Base-by-base conservation (phyloP, 2,797 vertebrate species). In the Phoeniculus purpureus region DNA sequence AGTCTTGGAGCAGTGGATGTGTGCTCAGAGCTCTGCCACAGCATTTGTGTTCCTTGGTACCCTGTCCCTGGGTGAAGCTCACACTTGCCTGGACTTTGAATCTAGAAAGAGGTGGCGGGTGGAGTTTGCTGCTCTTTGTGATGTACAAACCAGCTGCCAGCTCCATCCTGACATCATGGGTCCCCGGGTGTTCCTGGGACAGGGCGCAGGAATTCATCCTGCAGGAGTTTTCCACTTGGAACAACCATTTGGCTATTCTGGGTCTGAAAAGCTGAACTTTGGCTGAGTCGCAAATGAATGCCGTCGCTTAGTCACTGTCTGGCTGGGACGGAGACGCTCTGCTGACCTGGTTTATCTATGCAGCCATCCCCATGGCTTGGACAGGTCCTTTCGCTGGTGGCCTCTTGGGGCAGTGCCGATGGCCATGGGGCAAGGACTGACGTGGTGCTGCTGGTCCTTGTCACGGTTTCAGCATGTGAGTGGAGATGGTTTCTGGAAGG, bases 221-320 rank as follows among this genome's bases (percentile, higher is more conserved):
- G 51, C 65, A 61, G 68, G 47, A 72, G 40, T 65, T 91, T 84
- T 91, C 68, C 32, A 51, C 65, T 89, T 95, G 92, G 91, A 95
- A 85, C 43, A 27, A 43, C 43, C 12, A 2, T 86, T 94, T 93
- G 90, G 70, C 74, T 92, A 77, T 94, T 85, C 58, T 90, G 62
- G 62, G 54, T 66, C 84, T 91, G 87, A 80, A 73, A 78, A 84
- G 60, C 76, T 95, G 48, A 56, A 81, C 72, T 82, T 80, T 1
- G 40, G 32, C 32, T 48, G 74, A 91, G 87, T 81, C 90, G 86
- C 72, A 88, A 90, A 94, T 87, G 55, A 81, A 65, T 80, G 87
- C 58, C 2, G 78, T 88, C 87, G 92, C 79, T 94, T 90, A 95
- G 89, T 92, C 92, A 91, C 87, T 68, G 89, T 93, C 94, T 95